Evolutionary conservation across 2,888 invertebrate species (phyloP).

Genomic region (Monochamus alternatus): DNA sequence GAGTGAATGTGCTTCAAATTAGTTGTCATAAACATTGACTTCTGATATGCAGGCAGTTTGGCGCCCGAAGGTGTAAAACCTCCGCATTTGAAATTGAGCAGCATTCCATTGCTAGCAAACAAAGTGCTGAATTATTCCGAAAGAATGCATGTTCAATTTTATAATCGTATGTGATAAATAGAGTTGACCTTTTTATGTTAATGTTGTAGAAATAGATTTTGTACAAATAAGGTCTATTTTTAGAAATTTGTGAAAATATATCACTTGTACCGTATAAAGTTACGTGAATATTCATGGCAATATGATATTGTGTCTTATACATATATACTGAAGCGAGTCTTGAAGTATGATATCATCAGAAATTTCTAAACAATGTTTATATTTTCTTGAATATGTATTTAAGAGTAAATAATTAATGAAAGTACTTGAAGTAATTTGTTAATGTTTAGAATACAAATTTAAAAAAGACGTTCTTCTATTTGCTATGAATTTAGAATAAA

Average conservation of each 20-base stretch:
- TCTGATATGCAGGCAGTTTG: constrained; percentile 43
- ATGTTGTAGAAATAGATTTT: constrained; percentile 11
- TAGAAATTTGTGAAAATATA: constrained; percentile 20
- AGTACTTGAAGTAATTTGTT: no score
- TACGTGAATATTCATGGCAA: background rate
- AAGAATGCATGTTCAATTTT: constrained; percentile 40
- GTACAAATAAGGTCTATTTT: constrained; percentile 21
- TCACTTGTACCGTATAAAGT: background rate
- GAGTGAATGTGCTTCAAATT: constrained; percentile 19
- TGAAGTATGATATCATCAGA: no score
- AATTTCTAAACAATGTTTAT: no score
- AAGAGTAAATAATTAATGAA: no score
- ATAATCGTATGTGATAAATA: constrained; percentile 41
- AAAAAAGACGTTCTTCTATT: no score
- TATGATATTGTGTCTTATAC: no score
- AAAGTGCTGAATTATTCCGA: constrained; percentile 39
- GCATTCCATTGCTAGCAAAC: constrained; percentile 47
- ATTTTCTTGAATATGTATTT: no score
- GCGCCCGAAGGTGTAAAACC: constrained; percentile 48
- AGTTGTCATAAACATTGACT: constrained; percentile 38
- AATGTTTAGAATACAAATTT: no score
- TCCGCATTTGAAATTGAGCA: constrained; percentile 48
- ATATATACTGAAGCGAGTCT: no score
- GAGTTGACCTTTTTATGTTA: constrained; percentile 38
- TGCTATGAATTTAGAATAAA: no score